Base-by-base conservation (phyloP, 1,140 invertebrate genomes). In the Dreissena polymorpha region DNA sequence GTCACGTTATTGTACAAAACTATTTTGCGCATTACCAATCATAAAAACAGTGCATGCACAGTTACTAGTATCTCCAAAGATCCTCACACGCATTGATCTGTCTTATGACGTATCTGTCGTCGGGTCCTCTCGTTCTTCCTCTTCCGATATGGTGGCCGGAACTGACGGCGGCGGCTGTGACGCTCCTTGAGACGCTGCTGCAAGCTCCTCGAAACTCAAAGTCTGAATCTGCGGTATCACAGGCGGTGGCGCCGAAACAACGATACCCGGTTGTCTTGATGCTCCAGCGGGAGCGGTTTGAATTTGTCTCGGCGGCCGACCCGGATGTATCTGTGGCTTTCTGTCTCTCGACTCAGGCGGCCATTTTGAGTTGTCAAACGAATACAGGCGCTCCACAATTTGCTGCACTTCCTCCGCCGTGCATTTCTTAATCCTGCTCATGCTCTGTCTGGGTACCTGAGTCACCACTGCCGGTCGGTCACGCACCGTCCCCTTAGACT, bases 371-470 rank as follows among this genome's bases (percentile, higher is more conserved):
- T 71, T 70, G 51, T 80, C 77, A 80, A 71, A 83, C 18, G 29
- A 69, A 29, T 75, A 84, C 49, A 84, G 25, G 10, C 83, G 39
- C 55, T 84, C 83, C 2, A 84, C 83, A 57, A 84, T 78, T 29
- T 84, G 29, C 68, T 84, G 83, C 13, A 84, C 74, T 55, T 84
- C 83, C 21, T 84, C 69, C 2, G 83, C 74, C 0, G 68, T 67
- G 49, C 83, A 84, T 50, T 84, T 84, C 60, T 79, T 78, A 13
- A 79, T 29, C 50, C 67, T 57, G 13, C 50, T 57, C 83, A 84
- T 75, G 13, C 71, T 84, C 63, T 84, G 83, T 25, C 83, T 57
- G 21, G 83, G 83, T 6, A 84, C 67, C 60, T 78, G 70, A 10
- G 74, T 18, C 23, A 84, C 74, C 6, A 72, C 68, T 16, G 70